Evolutionary conservation across 1,140 invertebrate genomes (phyloP).

Genomic region (Heliconius hermathena): DNA sequence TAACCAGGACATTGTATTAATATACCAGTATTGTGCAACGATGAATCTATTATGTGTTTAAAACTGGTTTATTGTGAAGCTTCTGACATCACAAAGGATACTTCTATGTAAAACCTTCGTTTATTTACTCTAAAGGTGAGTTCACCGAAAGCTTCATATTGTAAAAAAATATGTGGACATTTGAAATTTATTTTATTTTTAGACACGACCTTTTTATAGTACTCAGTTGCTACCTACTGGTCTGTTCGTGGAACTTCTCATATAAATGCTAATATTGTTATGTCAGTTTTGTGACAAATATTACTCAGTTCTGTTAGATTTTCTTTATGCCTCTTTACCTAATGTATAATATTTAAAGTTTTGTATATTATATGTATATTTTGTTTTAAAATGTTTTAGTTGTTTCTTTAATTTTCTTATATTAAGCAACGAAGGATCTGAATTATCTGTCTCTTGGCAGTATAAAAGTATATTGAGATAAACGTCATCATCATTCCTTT

Average conservation of each 20-base stretch:
- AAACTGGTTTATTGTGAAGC: not conserved
- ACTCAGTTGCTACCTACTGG: not conserved
- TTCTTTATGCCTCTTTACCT: not conserved
- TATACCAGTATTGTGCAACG: slow-evolving; percentile 7
- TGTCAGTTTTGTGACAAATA: slow-evolving; percentile 7
- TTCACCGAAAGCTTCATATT: not conserved
- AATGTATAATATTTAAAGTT: not conserved
- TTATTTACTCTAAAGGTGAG: slow-evolving; percentile 3
- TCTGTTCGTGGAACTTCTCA: not conserved
- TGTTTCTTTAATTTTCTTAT: no score
- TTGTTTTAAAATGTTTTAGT: not conserved
- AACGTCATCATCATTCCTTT: no score
- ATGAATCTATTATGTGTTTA: slow-evolving; percentile 10
- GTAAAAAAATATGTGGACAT: slow-evolving; percentile 6
- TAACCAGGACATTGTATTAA: slow-evolving; percentile 22
- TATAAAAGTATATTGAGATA: no score
- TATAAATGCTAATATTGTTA: slow-evolving; percentile 7
- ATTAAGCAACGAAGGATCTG: no score
- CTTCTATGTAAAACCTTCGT: not conserved
- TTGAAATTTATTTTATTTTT: slow-evolving; percentile 7
- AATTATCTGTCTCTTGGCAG: no score
- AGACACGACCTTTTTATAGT: not conserved
- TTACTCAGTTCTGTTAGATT: not conserved
- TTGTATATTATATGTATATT: not conserved
- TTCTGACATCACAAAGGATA: slow-evolving; percentile 1